Evolutionary conservation across 2,113 vertebrate species (phyloP), one percentile per base, ranked within the genome.

Genomic region (Apus apus): DNA sequence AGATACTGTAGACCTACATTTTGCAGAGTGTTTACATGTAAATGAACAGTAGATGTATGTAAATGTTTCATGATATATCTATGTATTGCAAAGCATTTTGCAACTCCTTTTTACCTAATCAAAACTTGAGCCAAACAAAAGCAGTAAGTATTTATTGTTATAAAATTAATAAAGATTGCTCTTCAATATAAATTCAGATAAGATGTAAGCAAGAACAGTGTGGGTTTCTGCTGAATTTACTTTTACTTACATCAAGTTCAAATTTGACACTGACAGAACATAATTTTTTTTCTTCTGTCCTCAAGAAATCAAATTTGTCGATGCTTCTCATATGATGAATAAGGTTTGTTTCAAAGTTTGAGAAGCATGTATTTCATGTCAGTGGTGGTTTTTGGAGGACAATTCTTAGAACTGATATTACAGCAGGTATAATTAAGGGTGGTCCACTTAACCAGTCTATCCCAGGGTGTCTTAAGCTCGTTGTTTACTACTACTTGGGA

Each of bases 1-100:
- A 43, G 38, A n/a, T 62, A 40, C 25, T 4, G 0, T 50, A 56
- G 48, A 60, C 29, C n/a, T 56, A 36, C 0, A 0, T 67, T 77
- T 87, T 87, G 17, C 43, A 56, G 32, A 71, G 15, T 51, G 19
- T 71, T 87, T 50, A 14, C 3, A 0, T 71, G 25, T 22, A 66
- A 13, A 67, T 66, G 83, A 82, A 66, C 13, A 36, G 7, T 29
- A 61, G 66, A 10, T 17, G 3, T 53, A n/a, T n/a, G 16, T n/a
- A 27, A 84, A 30, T 73, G 5, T 80, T 86, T 76, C 32, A 26
- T 32, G 18, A 2, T 57, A 46, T 68, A 11, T 68, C 25, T 66
- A 2, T 46, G 15, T n/a, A 48, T 73, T 67, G 25, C 21, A 70
- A 77, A 29, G 22, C 32, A 38, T 86, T 88, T 80, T 84, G 15